phyloP scores from a whole-genome alignment of 2,888 invertebrate genomes.

The Sarcophaga variegata region DNA sequence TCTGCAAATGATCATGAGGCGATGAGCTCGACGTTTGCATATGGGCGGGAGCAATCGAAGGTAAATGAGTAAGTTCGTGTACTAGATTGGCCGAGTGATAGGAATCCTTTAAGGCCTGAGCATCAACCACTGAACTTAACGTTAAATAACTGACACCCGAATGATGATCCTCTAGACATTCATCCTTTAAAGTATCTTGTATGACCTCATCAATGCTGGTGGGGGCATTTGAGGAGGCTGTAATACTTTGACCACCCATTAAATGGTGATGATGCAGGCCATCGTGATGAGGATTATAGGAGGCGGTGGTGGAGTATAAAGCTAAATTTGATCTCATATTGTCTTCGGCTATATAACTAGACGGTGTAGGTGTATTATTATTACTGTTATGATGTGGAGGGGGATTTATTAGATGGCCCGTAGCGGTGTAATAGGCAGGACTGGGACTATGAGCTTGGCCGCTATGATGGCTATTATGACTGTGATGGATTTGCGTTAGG shows the following conservation, averaged over 20 bases:
- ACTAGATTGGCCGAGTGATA: slow-evolving; percentile 72
- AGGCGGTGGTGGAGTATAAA: slow-evolving; percentile 74
- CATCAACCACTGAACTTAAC: slow-evolving; percentile 77
- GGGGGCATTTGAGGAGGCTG: slow-evolving; percentile 73
- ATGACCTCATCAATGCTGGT: slow-evolving; percentile 81
- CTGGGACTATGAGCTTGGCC: slow-evolving; percentile 12
- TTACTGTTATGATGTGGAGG: slow-evolving; percentile 43
- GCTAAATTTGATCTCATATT: slow-evolving; percentile 79
- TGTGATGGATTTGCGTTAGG: slow-evolving; percentile 58
- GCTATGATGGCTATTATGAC: slow-evolving; percentile 34
- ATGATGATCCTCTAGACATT: slow-evolving; percentile 80
- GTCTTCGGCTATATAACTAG: slow-evolving; percentile 71
- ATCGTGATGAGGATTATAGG: slow-evolving; percentile 68
- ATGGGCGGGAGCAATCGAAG: slow-evolving; percentile 62
- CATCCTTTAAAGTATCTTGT: slow-evolving; percentile 81
- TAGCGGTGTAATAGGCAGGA: slow-evolving; percentile 72
- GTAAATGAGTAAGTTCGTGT: slow-evolving; percentile 66
- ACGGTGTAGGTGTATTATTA: slow-evolving; percentile 2
- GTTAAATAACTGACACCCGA: slow-evolving; percentile 78
- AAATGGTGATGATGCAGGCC: slow-evolving; percentile 72
- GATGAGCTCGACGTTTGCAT: slow-evolving; percentile 53
- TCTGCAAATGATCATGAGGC: slow-evolving; percentile 70
- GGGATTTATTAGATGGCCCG: slow-evolving; percentile 69
- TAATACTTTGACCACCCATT: slow-evolving; percentile 55
- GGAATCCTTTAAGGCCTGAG: slow-evolving; percentile 78